phyloP scores from a whole-genome alignment of 2,888 invertebrate genomes.

The Heterodera filipjevi region DNA sequence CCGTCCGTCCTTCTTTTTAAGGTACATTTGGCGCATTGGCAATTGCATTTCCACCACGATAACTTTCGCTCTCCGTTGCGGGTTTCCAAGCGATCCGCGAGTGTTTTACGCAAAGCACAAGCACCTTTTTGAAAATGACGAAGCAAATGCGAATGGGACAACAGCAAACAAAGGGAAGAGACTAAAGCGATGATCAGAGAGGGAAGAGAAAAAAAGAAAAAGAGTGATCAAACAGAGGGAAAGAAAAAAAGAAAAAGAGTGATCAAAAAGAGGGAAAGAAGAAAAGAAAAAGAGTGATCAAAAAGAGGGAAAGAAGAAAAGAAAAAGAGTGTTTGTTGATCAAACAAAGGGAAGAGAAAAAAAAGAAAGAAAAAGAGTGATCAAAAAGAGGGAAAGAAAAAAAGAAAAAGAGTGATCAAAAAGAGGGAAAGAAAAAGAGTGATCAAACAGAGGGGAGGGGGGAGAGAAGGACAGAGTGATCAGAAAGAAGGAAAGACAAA shows the following conservation, averaged over 20 bases:
- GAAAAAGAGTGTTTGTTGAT: neutral
- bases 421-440: no score
- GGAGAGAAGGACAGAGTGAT: no score
- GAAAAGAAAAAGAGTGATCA: neutral
- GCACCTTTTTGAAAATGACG: constrained; percentile 55
- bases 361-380: no score
- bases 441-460: no score
- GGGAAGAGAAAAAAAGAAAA: neutral
- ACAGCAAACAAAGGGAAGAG: neutral
- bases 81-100: constrained; percentile 54
- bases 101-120: constrained; percentile 54
- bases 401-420: no score
- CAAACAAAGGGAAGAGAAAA: no score
- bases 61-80: constrained; percentile 52
- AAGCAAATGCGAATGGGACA: constrained; percentile 26
- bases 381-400: no score
- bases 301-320: neutral
- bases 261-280: neutral
- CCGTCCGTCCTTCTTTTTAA: constrained; percentile 7
- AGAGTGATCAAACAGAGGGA: neutral
- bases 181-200: neutral
- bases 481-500: no score
- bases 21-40: constrained; percentile 58
- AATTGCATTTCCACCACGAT: constrained; percentile 52
- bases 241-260: neutral